Base-by-base conservation (phyloP, 2,888 invertebrate species). In the Bombylius discolor region DNA sequence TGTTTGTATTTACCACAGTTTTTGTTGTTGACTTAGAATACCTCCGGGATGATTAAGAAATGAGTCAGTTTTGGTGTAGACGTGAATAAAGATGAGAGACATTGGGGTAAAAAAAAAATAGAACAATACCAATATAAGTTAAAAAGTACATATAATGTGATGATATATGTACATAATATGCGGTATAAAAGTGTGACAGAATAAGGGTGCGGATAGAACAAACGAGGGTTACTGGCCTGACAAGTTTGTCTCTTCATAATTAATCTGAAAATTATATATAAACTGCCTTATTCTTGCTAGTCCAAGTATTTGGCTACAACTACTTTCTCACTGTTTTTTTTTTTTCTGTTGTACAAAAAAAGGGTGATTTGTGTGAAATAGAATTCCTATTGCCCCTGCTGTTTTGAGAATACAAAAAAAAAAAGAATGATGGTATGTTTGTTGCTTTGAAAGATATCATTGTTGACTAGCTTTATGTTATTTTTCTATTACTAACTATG, bases 191-290 rank as follows among this genome's bases (percentile, higher is more conserved):
- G 39, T 42, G 39, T 42, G 39, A 11, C 39, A 42, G 4, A 23
- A 23, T 42, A 42, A 11, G 39, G 39, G 39, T 42, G 39, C 39
- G 39, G 50, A 33, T 33, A 44, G 39, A 52, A 56, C 52, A 56
- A 56, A 49, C 56, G 56, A 44, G 51, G 52, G 49, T 56, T 52
- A 52, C 51, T 51, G 48, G 52, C 50, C 56, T 52, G 56, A 56
- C 56, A 52, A 56, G 49, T 48, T 39, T 39, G 39, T 52, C 56
- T 56, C 52, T 56, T 56, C 47, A 56, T 56, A 52, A 56, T 56
- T 56, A 56, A 56, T 56, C 56, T 56, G 32, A 45, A 56, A 56
- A 56, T 56, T 56, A 56, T 51, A 52, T 56, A 56, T 52, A 42
- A 50, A 56, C 51, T 51, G 49, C 51, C 48, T 39, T 42, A 44